Conservation (phyloP, 2,797 vertebrate genomes). For the Phrynocephalus vlangalii region DNA sequence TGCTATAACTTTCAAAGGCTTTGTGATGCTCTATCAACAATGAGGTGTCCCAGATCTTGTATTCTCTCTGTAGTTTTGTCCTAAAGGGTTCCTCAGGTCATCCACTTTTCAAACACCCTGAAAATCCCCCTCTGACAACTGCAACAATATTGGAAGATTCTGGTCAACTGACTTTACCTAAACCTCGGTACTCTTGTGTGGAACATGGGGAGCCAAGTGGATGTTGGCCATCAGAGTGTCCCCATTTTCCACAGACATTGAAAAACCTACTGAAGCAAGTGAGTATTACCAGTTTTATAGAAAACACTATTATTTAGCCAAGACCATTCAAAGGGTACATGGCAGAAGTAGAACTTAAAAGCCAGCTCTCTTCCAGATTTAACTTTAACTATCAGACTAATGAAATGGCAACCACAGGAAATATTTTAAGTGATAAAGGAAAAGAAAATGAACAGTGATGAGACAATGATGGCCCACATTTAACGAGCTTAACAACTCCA, state of each 20-base stretch:
- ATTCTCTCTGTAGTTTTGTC: neutral
- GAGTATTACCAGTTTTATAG: no score
- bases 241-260: neutral
- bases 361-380: neutral
- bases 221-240: neutral
- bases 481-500: slow-evolving; percentile 44
- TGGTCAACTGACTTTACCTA: neutral
- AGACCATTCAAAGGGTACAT: neutral
- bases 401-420: slow-evolving; percentile 32
- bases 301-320: neutral
- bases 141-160: neutral
- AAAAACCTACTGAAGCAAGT: neutral
- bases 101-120: neutral
- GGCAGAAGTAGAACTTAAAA: neutral
- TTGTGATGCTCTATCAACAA: neutral
- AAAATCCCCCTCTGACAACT: neutral
- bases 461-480: slow-evolving; percentile 38
- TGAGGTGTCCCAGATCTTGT: neutral
- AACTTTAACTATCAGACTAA: neutral
- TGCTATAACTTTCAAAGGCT: neutral
- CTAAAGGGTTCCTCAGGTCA: neutral
- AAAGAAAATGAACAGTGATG: slow-evolving; percentile 43
- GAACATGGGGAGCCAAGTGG: neutral
- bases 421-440: slow-evolving; percentile 33
- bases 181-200: neutral